These are phyloP conservation scores for Teleogryllus occipitalis DNA, from an alignment of 1,140 invertebrate species.

Conservation along the genomic window DNA sequence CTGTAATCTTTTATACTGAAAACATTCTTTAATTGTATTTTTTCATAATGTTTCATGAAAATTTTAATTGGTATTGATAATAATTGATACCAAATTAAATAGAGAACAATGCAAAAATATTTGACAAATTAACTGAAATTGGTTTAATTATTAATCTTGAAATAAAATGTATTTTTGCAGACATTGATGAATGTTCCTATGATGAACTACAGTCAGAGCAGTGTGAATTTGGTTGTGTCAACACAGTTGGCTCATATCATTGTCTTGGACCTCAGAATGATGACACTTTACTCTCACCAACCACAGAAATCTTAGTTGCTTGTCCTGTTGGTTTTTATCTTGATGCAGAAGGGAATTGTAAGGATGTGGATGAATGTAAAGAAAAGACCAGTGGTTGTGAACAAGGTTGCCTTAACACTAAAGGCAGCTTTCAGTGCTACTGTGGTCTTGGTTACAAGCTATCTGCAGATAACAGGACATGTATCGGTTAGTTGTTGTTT, in stretches of 20 bases:
- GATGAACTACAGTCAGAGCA: conserved; percentile 36
- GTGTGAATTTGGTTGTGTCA: conserved; percentile 47
- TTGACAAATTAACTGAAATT: too few relatives aligned
- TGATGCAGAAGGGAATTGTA: conserved; percentile 35
- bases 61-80: too few relatives aligned
- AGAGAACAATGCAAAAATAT: too few relatives aligned
- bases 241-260: conserved; percentile 46
- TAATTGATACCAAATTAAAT: too few relatives aligned
- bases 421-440: conserved; percentile 26
- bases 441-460: conserved; percentile 33
- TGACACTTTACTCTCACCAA: not conserved
- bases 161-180: conserved; percentile 34
- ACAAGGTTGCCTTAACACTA: conserved; percentile 40
- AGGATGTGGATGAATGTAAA: conserved; percentile 43
- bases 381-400: conserved; percentile 39
- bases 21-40: too few relatives aligned
- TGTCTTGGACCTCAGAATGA: conserved; percentile 30
- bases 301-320: not conserved
- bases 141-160: not conserved
- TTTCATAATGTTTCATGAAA: too few relatives aligned
- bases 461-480: conserved; percentile 10
- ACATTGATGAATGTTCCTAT: conserved; percentile 58
- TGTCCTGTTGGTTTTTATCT: conserved; percentile 16
- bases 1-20: too few relatives aligned
- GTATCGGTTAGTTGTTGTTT: conserved; percentile 11